These are phyloP conservation scores for Stegostoma tigrinum DNA, from an alignment of 2,113 vertebrate genomes.

Conservation along the genomic window DNA sequence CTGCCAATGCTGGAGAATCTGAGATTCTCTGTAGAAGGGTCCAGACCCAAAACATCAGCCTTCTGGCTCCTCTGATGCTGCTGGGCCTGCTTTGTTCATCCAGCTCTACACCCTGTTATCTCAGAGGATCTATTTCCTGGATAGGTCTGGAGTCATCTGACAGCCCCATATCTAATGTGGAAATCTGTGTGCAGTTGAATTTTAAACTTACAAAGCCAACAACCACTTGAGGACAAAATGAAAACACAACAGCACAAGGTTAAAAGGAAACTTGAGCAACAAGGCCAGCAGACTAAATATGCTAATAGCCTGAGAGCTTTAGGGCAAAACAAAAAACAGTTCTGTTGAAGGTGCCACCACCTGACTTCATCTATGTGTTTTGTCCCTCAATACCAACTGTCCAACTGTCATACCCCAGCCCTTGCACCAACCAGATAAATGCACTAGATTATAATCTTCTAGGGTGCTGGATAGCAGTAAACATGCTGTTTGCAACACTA, in stretches of 20 bases:
- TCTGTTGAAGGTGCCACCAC: background rate
- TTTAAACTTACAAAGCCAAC: background rate
- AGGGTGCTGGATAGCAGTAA: background rate
- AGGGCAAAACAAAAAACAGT: background rate
- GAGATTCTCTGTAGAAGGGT: no score
- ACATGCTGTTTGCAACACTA: no score
- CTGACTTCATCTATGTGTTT: background rate
- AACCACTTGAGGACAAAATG: background rate
- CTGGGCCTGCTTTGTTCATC: no score
- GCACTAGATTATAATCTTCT: background rate
- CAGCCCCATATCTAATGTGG: background rate
- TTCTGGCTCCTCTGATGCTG: no score
- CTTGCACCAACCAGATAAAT: background rate
- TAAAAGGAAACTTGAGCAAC: background rate
- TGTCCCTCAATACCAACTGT: background rate
- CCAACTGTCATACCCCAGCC: background rate
- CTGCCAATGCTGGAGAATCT: no score
- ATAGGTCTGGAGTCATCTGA: background rate
- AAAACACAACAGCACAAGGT: background rate
- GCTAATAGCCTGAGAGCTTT: background rate
- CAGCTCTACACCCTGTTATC: no score
- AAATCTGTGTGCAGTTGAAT: background rate
- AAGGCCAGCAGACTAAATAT: background rate
- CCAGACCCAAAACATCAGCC: no score
- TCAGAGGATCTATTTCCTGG: background rate